Conservation (phyloP, 2,888 invertebrate genomes). For the Xanthia togata region DNA sequence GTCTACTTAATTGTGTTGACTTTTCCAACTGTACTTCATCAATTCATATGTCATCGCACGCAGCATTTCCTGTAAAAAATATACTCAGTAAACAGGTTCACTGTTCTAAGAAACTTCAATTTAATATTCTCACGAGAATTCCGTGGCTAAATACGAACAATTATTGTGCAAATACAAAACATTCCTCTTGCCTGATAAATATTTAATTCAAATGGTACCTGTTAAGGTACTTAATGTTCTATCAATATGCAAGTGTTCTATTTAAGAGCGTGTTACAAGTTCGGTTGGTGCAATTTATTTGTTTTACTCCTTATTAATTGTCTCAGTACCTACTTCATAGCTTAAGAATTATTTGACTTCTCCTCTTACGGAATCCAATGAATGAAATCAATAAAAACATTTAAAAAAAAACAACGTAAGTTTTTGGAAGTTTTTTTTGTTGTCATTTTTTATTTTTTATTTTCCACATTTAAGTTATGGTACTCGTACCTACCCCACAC, state of each 20-base stretch:
- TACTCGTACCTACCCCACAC: no score
- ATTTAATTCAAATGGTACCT: conserved; percentile 62
- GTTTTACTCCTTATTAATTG: background rate
- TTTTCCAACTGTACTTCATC: background rate
- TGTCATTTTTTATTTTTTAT: no score
- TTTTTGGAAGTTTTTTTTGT: no score
- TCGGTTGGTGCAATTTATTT: conserved; percentile 15
- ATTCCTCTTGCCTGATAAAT: conserved; percentile 61
- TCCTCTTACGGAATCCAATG: background rate
- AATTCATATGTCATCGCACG: background rate
- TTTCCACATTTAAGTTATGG: no score
- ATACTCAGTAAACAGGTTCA: conserved; percentile 42
- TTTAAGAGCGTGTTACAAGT: conserved; percentile 34
- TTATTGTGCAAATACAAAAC: conserved; percentile 67
- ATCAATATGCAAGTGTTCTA: conserved; percentile 63
- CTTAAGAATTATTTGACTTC: background rate
- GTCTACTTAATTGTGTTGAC: background rate
- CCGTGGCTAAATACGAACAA: conserved; percentile 55
- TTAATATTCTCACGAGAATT: conserved; percentile 63
- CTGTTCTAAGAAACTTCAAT: conserved; percentile 51
- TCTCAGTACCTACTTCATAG: background rate
- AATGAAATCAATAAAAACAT: background rate
- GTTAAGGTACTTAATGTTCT: conserved; percentile 54
- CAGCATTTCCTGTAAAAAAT: conserved; percentile 41
- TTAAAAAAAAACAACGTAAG: no score